A percentile compares a stretch with the other conserved stretches of the same genome.
phyloP scores from a whole-genome alignment of 1,140 invertebrate genomes.

The Akabosia matsudoensis region DNA sequence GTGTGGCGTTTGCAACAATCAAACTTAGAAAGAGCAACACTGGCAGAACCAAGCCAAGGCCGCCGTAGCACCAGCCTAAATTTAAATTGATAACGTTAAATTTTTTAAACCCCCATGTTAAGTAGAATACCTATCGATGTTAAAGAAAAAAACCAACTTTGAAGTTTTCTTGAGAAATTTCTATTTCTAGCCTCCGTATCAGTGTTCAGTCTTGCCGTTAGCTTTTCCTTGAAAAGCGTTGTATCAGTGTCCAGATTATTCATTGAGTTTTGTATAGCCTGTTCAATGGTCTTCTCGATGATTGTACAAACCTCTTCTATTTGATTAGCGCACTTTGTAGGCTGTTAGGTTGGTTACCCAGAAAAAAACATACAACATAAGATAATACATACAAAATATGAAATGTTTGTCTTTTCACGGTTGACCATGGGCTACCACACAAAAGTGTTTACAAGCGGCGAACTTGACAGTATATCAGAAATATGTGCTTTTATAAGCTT shows the following conservation, averaged over 20 bases:
- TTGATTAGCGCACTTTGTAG: constrained; percentile 51
- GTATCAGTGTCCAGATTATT: constrained; percentile 61
- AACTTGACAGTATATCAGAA: too few species aligned
- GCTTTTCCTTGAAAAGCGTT: constrained; percentile 54
- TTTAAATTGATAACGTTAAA: too few species aligned
- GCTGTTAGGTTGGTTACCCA: too few species aligned
- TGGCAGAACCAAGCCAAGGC: constrained; percentile 40
- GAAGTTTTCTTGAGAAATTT: constrained; percentile 47
- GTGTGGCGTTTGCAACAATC: constrained; percentile 38
- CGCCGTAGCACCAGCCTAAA: constrained; percentile 35
- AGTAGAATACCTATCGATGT: too few species aligned
- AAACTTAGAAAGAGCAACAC: constrained; percentile 39
- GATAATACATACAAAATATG: too few species aligned
- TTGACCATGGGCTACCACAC: too few species aligned
- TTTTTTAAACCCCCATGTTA: not conserved
- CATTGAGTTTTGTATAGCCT: constrained; percentile 61
- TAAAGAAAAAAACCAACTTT: constrained; percentile 38
- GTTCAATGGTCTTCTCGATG: constrained; percentile 61
- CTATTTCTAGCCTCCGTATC: constrained; percentile 51
- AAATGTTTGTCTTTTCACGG: not conserved
- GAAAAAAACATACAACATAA: too few species aligned
- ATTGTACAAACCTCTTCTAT: constrained; percentile 61
- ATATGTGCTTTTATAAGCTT: too few species aligned
- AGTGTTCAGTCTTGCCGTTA: constrained; percentile 53
- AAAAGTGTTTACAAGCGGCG: too few species aligned